Conservation (phyloP, 2,888 invertebrate species). For the Corbicula japonica region DNA sequence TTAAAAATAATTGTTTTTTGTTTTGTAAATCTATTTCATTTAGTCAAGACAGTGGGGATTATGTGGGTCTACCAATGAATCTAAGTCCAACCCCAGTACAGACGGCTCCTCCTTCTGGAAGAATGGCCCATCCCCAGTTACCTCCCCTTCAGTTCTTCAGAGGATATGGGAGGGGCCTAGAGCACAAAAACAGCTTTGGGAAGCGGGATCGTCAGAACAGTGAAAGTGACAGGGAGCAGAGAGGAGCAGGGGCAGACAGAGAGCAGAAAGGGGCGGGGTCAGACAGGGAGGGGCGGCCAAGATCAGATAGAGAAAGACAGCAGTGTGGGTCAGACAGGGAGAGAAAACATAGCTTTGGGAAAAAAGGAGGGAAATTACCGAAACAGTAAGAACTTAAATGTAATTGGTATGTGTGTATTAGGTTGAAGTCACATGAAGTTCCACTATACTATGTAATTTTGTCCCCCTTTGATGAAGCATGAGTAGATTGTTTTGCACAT, state of each 20-base stretch:
- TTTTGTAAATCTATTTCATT: no score
- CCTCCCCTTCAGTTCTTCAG: no score
- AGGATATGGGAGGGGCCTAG: background rate
- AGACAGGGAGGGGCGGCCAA: no score
- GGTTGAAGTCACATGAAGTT: no score
- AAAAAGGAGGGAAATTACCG: slow-evolving; percentile 52
- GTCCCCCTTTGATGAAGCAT: no score
- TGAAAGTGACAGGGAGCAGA: slow-evolving; percentile 17
- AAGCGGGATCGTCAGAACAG: slow-evolving; percentile 30
- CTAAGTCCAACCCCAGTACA: slow-evolving; percentile 8
- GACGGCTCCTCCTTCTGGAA: background rate
- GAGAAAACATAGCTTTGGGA: slow-evolving; percentile 39
- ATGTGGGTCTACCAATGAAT: slow-evolving; percentile 45
- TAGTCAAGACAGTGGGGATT: no score
- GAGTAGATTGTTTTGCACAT: no score
- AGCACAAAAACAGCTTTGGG: slow-evolving; percentile 24
- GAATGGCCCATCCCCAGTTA: background rate
- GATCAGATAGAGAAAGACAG: no score
- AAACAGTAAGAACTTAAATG: slow-evolving; percentile 68
- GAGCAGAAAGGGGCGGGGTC: slow-evolving; percentile 19
- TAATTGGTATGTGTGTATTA: no score
- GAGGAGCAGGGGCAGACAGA: background rate
- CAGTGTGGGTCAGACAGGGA: slow-evolving; percentile 41
- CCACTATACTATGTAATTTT: no score
- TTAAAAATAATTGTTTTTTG: no score